Evolutionary conservation across 2,888 invertebrate genomes (phyloP), one percentile per base, ranked within the genome.

Genomic region (Scaptomyza cyrtandrae): DNA sequence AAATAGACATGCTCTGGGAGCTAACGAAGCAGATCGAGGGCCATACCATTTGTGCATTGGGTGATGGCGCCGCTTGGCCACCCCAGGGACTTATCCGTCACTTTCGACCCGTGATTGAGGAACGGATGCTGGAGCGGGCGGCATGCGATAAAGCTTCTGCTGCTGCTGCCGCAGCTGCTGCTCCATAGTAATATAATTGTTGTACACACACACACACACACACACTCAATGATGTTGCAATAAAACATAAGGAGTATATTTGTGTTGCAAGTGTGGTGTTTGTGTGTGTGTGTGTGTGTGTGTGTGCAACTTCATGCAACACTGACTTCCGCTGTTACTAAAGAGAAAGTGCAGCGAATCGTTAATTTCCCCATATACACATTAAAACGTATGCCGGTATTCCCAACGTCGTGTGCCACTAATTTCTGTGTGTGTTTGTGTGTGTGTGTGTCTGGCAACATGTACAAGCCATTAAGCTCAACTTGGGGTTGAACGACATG

Each of bases 1-100:
- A 99, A 93, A 99, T 99, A 85, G 98, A 99, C 90, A 98, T 99
- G 98, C 92, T 99, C 57, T 99, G 97, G 97, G 99, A 99, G 92
- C 93, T 99, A 70, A 98, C 98, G 79, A 99, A 99, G 93, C 99
- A 99, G 93, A 98, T 99, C 90, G 99, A 99, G 94, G 97, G 98
- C 2, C 99, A 99, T 92, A 99, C 99, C 24, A 99, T 99, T 92
- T 99, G 99, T 93, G 99, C 99, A 14, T 92, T 99, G 66, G 99
- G 97, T 31, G 99, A 99, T 92, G 99, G 98, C 77, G 99, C 99
- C 19, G 98, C 99, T 31, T 99, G 99, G 99, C 99, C 99, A 0
- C 98, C 98, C 2, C 99, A 99, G 92, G 97, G 97, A 10, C 93
- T 99, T 48, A 98, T 99, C 90, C 94, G 99, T 24, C 99, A 99